A percentile compares a stretch with the other conserved stretches of the same genome.
Conservation (phyloP, 2,888 invertebrate genomes). For the Chelonus formosanus region DNA sequence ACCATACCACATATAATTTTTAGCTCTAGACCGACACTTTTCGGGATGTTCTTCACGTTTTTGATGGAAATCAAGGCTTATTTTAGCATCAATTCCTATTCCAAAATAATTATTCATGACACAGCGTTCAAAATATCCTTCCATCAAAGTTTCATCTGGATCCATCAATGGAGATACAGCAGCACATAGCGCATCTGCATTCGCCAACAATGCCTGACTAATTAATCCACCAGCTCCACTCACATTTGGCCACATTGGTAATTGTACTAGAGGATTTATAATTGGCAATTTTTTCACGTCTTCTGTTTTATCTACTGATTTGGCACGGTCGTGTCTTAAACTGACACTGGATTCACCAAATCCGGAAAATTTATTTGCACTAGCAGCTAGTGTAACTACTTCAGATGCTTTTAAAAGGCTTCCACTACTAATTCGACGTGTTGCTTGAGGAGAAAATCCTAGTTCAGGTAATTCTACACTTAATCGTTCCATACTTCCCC, state of each 20-base stretch:
- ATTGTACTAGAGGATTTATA: constrained; percentile 86
- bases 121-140: constrained; percentile 91
- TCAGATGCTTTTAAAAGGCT: constrained; percentile 83
- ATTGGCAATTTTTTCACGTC: constrained; percentile 79
- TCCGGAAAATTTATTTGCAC: constrained; percentile 67
- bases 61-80: constrained; percentile 95
- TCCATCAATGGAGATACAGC: constrained; percentile 96
- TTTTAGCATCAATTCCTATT: constrained; percentile 97
- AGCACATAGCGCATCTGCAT: constrained; percentile 95
- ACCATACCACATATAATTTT: constrained; percentile 96
- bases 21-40: constrained; percentile 91
- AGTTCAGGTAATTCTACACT: constrained; percentile 63
- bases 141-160: constrained; percentile 85
- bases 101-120: constrained; percentile 99
- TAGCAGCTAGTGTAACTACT: constrained; percentile 71
- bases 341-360: constrained; percentile 62
- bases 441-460: constrained; percentile 84
- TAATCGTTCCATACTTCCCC: constrained; percentile 64
- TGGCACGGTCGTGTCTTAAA: constrained; percentile 58
- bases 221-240: constrained; percentile 85
- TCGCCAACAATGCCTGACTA: constrained; percentile 93
- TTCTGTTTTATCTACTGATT: constrained; percentile 69
- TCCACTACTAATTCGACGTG: constrained; percentile 89
- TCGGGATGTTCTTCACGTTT: constrained; percentile 97
- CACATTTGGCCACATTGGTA: constrained; percentile 88